phyloP scores from a whole-genome alignment of 1,140 invertebrate genomes.

The Oncopodura yosiiana region DNA sequence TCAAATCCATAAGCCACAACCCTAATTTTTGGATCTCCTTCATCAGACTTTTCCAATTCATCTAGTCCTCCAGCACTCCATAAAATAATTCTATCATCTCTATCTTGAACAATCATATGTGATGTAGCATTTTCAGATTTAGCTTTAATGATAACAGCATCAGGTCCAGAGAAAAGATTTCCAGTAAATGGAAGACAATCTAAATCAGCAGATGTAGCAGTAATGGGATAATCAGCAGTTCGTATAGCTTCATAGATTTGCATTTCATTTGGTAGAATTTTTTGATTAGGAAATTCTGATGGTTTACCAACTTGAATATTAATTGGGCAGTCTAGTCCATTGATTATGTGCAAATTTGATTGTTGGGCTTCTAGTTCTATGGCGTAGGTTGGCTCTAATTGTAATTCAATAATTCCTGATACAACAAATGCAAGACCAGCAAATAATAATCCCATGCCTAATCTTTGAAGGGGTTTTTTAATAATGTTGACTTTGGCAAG shows the following conservation, averaged over 20 bases:
- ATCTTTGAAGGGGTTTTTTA: constrained; percentile 59
- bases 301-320: too few species aligned
- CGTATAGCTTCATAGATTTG: too few species aligned
- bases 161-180: too few species aligned
- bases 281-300: too few species aligned
- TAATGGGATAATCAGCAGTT: too few species aligned
- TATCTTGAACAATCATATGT: too few species aligned
- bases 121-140: too few species aligned
- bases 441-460: constrained; percentile 65
- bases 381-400: constrained; percentile 63
- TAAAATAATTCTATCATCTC: too few species aligned
- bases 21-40: constrained; percentile 42
- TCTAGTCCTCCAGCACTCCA: constrained; percentile 30
- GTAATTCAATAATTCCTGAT: constrained; percentile 71
- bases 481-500: constrained; percentile 42
- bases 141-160: background rate
- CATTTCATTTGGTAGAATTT: too few species aligned
- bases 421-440: constrained; percentile 75
- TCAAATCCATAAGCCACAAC: constrained; percentile 25
- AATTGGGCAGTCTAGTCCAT: too few species aligned
- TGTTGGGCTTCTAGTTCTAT: constrained; percentile 49
- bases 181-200: too few species aligned
- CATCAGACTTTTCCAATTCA: constrained; percentile 40
- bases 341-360: constrained; percentile 57
- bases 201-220: too few species aligned